These are phyloP conservation scores for Proterorhinus semilunaris DNA, from an alignment of 2,113 vertebrate species.

Conservation along the genomic window DNA sequence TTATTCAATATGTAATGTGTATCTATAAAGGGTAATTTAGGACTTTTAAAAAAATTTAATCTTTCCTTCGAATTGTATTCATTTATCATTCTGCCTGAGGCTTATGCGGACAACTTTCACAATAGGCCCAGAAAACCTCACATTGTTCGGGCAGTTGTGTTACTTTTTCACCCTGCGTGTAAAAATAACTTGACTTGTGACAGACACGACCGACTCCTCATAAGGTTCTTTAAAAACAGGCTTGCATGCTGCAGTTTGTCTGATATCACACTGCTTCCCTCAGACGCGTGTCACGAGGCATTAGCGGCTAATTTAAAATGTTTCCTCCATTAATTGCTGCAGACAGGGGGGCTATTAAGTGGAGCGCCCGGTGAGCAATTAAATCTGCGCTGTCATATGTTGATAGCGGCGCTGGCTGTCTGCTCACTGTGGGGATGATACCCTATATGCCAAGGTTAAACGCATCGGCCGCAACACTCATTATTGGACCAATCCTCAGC, in stretches of 20 bases:
- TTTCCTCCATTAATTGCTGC: conserved; percentile 54
- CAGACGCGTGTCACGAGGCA: conserved; percentile 44
- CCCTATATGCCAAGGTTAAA: conserved; percentile 41
- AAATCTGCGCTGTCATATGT: conserved; percentile 45
- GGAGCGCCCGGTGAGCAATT: conserved; percentile 52
- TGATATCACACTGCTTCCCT: conserved; percentile 37
- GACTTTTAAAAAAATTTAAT: too few species aligned
- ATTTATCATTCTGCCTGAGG: too few species aligned
- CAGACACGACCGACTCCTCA: conserved; percentile 29
- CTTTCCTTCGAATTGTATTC: too few species aligned
- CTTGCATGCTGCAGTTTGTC: conserved; percentile 15
- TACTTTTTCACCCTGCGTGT: neutral
- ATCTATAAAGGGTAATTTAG: too few species aligned
- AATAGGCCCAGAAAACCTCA: too few species aligned
- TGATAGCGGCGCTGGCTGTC: conserved; percentile 5
- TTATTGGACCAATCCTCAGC: conserved; percentile 9
- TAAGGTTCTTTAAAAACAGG: conserved; percentile 20
- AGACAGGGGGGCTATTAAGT: conserved; percentile 45
- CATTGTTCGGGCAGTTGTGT: neutral
- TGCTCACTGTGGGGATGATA: conserved; percentile 15
- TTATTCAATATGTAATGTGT: too few species aligned
- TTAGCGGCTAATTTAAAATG: conserved; percentile 54
- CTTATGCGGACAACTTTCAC: too few species aligned
- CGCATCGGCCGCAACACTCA: conserved; percentile 21
- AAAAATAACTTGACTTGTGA: conserved; percentile 13